Evolutionary conservation across 2,113 vertebrate species (phyloP), one percentile per base, ranked within the genome.

Genomic region (Egretta garzetta): DNA sequence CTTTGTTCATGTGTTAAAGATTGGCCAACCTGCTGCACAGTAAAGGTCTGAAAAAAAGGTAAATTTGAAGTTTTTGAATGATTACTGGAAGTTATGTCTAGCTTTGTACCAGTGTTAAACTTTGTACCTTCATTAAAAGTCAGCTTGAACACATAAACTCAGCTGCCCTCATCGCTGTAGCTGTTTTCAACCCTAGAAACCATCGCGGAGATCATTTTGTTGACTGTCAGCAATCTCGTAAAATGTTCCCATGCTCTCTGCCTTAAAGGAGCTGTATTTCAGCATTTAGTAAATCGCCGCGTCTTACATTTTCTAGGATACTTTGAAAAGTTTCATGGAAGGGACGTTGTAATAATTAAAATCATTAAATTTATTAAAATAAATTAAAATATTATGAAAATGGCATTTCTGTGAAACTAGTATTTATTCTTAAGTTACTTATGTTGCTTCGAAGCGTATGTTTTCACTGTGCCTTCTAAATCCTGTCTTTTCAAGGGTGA

Each of bases 401-500:
- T 23, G 17, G 12, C 35, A 50, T 85, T 91, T 87, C 60, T 96
- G 59, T 49, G 72, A 43, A 56, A 26, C 37, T 68, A 1, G 3
- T 7, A 2, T 52, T 63, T 75, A 16, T 59, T 82, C 49, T 49
- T 22, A 37, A 77, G 35, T 64, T 49, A 53, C 32, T 75, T 53
- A 1, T 0, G 5, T 53, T 91, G 37, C n/a, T 58, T 70, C 39
- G 6, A 45, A 43, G 53, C 7, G 2, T 41, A 33, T 8, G 4
- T 75, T 86, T 80, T 91, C 37, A 33, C 41, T 37, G 26, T 49
- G 55, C 56, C 30, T 88, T 74, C 68, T 94, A 7, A 60, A 12
- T 6, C 11, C 71, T 97, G 50, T 88, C 81, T 87, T 94, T 90
- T 60, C 39, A 95, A 99, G 99, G 87, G 98, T 52, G 99, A 99